These are phyloP conservation scores for Centropyge bicolor DNA, from an alignment of 2,797 vertebrate genomes.

Conservation along the genomic window DNA sequence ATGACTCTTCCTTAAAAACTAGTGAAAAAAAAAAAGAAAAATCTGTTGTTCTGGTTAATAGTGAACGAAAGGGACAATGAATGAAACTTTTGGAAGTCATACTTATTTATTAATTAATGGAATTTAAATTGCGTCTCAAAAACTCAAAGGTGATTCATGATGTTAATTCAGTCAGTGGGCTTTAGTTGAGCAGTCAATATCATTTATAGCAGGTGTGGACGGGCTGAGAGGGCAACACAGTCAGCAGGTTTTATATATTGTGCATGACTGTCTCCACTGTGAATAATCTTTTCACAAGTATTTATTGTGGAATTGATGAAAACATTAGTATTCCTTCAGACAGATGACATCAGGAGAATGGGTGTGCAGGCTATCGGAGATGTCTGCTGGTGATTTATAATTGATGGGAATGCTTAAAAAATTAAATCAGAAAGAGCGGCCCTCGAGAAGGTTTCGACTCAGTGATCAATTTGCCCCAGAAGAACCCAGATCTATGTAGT, in stretches of 20 bases:
- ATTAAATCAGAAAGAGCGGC: conserved; percentile 23
- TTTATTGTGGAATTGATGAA: conserved; percentile 37
- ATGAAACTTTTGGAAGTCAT: conserved; percentile 38
- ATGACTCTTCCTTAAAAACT: neutral
- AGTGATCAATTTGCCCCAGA: conserved; percentile 27
- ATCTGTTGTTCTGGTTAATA: neutral
- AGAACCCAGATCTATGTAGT: conserved; percentile 1
- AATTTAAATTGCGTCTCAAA: conserved; percentile 63
- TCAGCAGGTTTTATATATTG: conserved; percentile 22
- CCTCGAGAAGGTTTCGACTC: conserved; percentile 19
- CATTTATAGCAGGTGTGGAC: conserved; percentile 26
- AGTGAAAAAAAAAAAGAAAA: neutral
- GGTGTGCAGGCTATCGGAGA: conserved; percentile 2
- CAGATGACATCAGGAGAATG: neutral
- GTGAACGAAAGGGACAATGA: conserved; percentile 13
- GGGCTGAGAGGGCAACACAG: conserved; percentile 9
- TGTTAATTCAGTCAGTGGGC: conserved; percentile 43
- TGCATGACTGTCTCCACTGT: conserved; percentile 10
- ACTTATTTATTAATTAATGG: conserved; percentile 64
- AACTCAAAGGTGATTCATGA: conserved; percentile 50
- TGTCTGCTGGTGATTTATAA: conserved; percentile 32
- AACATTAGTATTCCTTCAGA: conserved; percentile 22
- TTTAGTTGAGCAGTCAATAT: conserved; percentile 48
- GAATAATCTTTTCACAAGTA: conserved; percentile 4
- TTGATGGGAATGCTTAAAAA: conserved; percentile 33